phyloP scores from a whole-genome alignment of 2,888 invertebrate genomes.

The Phrixothrix hirtus region DNA sequence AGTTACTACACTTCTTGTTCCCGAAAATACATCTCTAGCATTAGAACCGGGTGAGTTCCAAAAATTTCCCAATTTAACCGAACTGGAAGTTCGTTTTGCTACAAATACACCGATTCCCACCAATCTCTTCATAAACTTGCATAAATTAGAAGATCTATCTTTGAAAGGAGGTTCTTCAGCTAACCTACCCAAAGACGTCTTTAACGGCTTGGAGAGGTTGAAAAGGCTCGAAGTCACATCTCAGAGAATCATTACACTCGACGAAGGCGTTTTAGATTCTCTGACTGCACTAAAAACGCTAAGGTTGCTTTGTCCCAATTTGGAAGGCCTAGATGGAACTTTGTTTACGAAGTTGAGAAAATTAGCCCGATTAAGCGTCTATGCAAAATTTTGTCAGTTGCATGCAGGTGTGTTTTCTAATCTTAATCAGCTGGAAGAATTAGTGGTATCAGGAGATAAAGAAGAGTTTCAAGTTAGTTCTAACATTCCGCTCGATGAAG shows the following conservation, averaged over 20 bases:
- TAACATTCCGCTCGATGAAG: background rate
- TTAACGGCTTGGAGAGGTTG: background rate
- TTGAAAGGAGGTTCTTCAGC: background rate
- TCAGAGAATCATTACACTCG: background rate
- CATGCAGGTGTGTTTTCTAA: background rate
- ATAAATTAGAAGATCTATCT: background rate
- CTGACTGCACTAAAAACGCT: background rate
- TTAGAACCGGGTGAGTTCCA: background rate
- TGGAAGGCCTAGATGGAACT: background rate
- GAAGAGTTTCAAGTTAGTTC: background rate
- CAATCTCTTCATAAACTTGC: background rate
- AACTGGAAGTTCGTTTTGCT: slow-evolving; percentile 2
- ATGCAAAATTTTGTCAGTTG: background rate
- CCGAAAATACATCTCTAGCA: background rate
- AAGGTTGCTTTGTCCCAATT: slow-evolving; percentile 2
- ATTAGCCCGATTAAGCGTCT: background rate
- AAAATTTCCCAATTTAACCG: slow-evolving; percentile 1
- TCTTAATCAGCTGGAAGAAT: background rate
- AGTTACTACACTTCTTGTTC: background rate
- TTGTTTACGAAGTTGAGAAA: background rate
- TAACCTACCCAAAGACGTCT: background rate
- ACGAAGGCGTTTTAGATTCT: background rate
- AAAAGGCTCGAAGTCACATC: background rate
- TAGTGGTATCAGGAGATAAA: background rate
- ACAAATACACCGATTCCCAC: too few species aligned